Evolutionary conservation across 1,140 invertebrate genomes (phyloP).

Genomic region (Polypedilum vanderplanki): DNA sequence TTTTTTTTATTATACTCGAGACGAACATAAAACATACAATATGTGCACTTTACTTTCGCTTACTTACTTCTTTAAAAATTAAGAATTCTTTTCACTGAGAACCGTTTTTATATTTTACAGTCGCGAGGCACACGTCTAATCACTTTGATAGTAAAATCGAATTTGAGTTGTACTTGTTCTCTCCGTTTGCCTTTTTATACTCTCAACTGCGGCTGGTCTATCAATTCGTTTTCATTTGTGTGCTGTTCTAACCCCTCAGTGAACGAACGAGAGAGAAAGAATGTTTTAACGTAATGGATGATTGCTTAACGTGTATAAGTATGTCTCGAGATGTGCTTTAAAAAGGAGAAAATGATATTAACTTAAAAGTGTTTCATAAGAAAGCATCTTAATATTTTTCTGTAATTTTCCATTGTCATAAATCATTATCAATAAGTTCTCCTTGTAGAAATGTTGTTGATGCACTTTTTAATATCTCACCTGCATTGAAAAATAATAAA

Average conservation of each 20-base stretch:
- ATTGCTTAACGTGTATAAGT: no score
- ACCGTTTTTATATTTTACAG: background rate
- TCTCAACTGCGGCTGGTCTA: background rate
- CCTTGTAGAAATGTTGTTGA: no score
- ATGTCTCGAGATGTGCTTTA: no score
- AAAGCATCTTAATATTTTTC: no score
- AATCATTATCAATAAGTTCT: no score
- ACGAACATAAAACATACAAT: background rate
- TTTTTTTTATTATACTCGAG: background rate
- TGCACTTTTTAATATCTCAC: no score
- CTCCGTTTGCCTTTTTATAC: slow-evolving; percentile 5
- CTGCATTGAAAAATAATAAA: no score
- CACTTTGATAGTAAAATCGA: slow-evolving; percentile 15
- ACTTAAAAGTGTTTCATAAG: no score
- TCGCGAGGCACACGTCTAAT: slow-evolving; percentile 23
- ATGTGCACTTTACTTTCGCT: no score
- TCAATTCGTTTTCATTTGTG: background rate
- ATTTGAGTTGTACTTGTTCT: slow-evolving; percentile 2
- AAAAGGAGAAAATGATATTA: no score
- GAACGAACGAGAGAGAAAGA: slow-evolving; percentile 32
- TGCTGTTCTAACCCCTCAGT: background rate
- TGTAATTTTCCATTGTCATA: no score
- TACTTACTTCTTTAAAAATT: background rate
- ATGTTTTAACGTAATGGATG: slow-evolving; percentile 23
- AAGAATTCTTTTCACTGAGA: background rate